Evolutionary conservation across 2,113 vertebrate species (phyloP), one percentile per base, ranked within the genome.

Genomic region (Motacilla tschutschensis): DNA sequence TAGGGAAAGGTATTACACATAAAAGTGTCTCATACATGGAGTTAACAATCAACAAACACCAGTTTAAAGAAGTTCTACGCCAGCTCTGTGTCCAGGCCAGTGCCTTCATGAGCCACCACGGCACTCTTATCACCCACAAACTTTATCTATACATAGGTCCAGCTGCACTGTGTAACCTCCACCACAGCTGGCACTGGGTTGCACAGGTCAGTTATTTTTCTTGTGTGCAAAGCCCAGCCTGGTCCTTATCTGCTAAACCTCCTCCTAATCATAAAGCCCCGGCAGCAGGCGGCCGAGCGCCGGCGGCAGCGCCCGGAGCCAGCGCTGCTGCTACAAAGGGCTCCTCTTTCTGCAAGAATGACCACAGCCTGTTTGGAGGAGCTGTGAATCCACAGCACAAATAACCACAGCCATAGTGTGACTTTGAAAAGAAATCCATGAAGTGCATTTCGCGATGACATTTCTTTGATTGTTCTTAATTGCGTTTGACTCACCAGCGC

Each of bases 401-500:
- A 60, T 10, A 90, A 83, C 47, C 48, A 29, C 76, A 21, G 65
- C 0, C 33, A 82, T 35, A 36, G 67, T 4, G 1, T 9, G 9
- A 26, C 92, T 85, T 19, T 20, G 88, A 62, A 65, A 67, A 88
- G 79, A 72, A 90, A 93, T 22, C 65, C 69, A 17, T 0, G 15
- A 43, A 71, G 87, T 35, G 40, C 1, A 20, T 67, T 83, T 43
- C 3, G 13, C n/a, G 2, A 50, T 62, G 90, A 50, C 84, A 40
- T 85, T 95, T 85, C 90, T 90, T 71, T 83, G 87, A 87, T 93
- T 94, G 54, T 57, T 63, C 92, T 77, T 95, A 88, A 94, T 93
- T 93, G 84, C 21, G 0, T 71, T 90, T 83, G 79, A 82, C 84
- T 93, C 93, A 26, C 48, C 81, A 46, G 31, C 1, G 46, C 69